Evolutionary conservation across 2,888 invertebrate species (phyloP), one percentile per base, ranked within the genome.

Genomic region (Trachelus stipa): DNA sequence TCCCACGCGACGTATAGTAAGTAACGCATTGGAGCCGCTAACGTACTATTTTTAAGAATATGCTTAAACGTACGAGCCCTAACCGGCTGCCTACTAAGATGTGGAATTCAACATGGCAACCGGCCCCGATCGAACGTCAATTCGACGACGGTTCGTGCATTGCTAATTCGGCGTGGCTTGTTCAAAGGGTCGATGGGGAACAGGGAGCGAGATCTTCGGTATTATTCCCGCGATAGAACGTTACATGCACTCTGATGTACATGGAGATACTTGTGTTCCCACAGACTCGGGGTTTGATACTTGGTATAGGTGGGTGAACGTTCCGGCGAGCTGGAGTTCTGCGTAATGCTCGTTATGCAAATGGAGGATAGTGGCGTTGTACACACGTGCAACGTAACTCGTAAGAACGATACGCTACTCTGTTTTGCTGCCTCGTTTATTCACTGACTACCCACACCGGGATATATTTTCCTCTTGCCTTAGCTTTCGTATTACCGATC

Each of bases 281-380:
- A 56, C 56, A 56, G 56, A 56, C 56, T 56, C 56, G 23, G 56
- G 56, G 23, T 23, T 9, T 56, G 56, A 56, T 56, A 56, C 56
- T 56, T 56, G 23, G 56, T 56, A 56, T 56, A 23, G 56, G 9
- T 15, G 56, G 56, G 56, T 56, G 56, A 56, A 23, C 56, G 23
- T 56, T 56, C 56, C 56, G 34, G 34, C 71, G 34, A 9, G 33
- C 12, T 73, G 71, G 75, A 81, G 71, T 83, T 80, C 83, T 80
- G 80, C 82, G 84, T 85, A 85, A 76, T 80, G 79, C 79, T 82
- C 81, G 79, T 80, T 83, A 83, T 83, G 85, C 83, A 86, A 86
- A 86, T 71, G 71, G 31, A 31, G 56, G 71, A 71, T 83, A 82
- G 84, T 84, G 83, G 73, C 76, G 75, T 83, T 76, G 83, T 82